phyloP scores from a whole-genome alignment of 2,888 invertebrate species.

The Caenorhabditis sulstoni region DNA sequence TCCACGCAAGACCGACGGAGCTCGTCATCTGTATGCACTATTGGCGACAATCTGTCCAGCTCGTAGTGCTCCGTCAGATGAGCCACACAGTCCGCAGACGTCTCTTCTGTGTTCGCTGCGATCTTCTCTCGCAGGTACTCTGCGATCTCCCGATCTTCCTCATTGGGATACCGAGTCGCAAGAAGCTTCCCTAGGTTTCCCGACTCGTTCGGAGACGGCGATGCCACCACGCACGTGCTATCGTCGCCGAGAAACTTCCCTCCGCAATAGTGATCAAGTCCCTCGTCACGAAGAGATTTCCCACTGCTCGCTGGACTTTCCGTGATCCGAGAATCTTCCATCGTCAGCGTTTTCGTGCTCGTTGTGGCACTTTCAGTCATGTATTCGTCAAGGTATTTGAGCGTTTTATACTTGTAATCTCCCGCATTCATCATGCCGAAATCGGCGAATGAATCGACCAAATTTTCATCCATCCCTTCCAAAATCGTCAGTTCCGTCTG shows the following conservation, averaged over 20 bases:
- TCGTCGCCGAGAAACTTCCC: conserved; percentile 32
- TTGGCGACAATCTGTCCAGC: conserved; percentile 50
- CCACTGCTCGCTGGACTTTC: conserved; percentile 53
- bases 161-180: conserved; percentile 53
- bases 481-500: conserved; percentile 66
- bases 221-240: conserved; percentile 23
- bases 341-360: conserved; percentile 63
- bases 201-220: conserved; percentile 58
- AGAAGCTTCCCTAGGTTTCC: conserved; percentile 48
- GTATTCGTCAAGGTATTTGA: conserved; percentile 68
- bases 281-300: conserved; percentile 53
- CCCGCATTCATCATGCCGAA: conserved; percentile 37
- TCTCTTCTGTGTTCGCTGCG: neutral
- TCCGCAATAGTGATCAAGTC: conserved; percentile 40
- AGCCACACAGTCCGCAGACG: conserved; percentile 38
- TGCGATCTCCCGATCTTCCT: conserved; percentile 51
- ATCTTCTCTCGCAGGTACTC: conserved; percentile 52
- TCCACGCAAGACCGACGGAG: conserved; percentile 70
- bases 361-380: conserved; percentile 68
- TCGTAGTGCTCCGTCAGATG: conserved; percentile 56
- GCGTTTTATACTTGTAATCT: conserved; percentile 52
- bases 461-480: conserved; percentile 53
- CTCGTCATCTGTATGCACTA: conserved; percentile 37
- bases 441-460: conserved; percentile 39
- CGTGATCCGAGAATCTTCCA: conserved; percentile 60